Evolutionary conservation across 1,140 invertebrate species (phyloP).

Genomic region (Drusus annulatus): DNA sequence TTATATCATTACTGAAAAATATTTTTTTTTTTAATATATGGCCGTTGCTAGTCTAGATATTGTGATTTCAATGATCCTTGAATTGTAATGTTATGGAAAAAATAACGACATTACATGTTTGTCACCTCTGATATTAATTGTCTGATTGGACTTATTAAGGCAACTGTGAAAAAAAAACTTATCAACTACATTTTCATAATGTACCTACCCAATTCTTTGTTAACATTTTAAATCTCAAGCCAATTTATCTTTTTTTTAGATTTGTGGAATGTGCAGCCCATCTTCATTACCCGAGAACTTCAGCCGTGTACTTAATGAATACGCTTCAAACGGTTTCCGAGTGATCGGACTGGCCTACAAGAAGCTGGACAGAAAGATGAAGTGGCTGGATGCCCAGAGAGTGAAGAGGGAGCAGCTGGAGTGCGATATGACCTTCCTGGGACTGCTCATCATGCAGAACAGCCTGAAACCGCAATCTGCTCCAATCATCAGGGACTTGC

Average conservation of each 20-base stretch:
- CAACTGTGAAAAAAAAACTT: too few relatives aligned
- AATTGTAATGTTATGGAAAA: too few relatives aligned
- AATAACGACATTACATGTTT: too few relatives aligned
- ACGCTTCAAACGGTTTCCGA: slow-evolving; percentile 90
- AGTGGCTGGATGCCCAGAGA: slow-evolving; percentile 75
- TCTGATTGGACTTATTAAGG: too few relatives aligned
- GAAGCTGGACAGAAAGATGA: slow-evolving; percentile 74
- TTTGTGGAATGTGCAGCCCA: slow-evolving; percentile 70
- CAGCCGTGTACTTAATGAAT: slow-evolving; percentile 79
- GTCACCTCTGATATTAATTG: too few relatives aligned
- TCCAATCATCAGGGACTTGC: slow-evolving; percentile 82
- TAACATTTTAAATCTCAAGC: neutral
- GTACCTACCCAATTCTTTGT: too few relatives aligned
- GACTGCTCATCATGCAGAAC: slow-evolving; percentile 93
- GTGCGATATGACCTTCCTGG: slow-evolving; percentile 86
- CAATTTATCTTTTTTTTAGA: slow-evolving; percentile 58
- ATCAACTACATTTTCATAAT: too few relatives aligned
- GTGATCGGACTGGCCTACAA: slow-evolving; percentile 89
- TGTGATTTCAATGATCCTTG: too few relatives aligned
- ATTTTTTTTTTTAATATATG: too few relatives aligned
- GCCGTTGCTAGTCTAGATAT: too few relatives aligned
- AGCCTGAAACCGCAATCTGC: slow-evolving; percentile 89
- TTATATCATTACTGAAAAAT: too few relatives aligned
- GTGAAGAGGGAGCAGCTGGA: slow-evolving; percentile 79
- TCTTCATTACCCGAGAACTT: slow-evolving; percentile 80